phyloP scores from a whole-genome alignment of 2,797 vertebrate species.

The Limosa lapponica region DNA sequence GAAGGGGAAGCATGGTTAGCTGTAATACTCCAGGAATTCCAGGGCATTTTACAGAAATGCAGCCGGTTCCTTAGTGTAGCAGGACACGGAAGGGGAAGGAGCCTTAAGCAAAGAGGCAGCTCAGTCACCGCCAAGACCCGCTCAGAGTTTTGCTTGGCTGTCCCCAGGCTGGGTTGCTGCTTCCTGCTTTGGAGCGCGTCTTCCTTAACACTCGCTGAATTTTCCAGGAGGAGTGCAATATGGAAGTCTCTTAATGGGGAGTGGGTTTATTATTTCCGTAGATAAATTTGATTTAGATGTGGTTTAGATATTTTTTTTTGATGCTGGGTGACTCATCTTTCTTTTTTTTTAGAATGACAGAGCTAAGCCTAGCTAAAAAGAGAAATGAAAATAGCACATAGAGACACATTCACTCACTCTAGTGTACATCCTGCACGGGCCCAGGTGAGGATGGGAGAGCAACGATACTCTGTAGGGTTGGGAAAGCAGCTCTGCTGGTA shows the following conservation, averaged over 20 bases:
- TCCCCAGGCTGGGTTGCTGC: neutral
- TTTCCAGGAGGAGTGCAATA: neutral
- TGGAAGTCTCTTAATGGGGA: neutral
- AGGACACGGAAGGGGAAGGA: neutral
- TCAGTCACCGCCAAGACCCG: neutral
- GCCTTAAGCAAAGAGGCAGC: neutral
- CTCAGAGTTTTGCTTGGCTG: neutral
- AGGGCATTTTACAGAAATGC: conserved; percentile 8
- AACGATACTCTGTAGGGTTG: neutral
- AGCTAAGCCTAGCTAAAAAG: neutral
- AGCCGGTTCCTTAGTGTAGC: neutral
- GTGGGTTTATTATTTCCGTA: neutral
- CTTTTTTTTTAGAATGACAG: neutral
- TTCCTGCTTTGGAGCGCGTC: neutral
- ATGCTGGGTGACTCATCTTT: neutral
- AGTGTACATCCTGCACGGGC: neutral
- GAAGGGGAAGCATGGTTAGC: neutral
- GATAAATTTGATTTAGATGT: neutral
- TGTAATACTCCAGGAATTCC: neutral
- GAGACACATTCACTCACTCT: neutral
- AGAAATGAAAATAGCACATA: fast-evolving
- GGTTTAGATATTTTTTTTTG: neutral
- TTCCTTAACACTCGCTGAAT: neutral
- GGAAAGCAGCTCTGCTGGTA: neutral
- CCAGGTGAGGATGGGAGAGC: neutral